Base-by-base conservation (phyloP, 2,888 invertebrate genomes). In the Cerastis leucographa region DNA sequence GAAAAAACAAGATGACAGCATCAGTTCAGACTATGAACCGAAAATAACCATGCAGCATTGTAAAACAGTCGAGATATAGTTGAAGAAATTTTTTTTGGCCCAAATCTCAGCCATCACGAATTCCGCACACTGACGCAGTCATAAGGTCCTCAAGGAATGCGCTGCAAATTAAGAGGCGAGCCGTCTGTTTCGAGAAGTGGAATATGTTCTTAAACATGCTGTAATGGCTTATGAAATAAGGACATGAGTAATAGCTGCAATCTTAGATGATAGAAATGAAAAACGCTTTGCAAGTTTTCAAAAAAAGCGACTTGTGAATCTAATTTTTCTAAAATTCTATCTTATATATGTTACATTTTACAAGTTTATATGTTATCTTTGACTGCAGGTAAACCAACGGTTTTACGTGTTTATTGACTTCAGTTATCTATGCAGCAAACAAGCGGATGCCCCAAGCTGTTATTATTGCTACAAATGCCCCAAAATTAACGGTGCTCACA, bases 401-500 rank as follows among this genome's bases (percentile, higher is more conserved):
- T 56, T 68, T 46, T 40, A 80, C 25, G 17, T 59, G 51, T 62
- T 69, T 54, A 80, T 29, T 84, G 35, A 67, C 68, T 71, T 68
- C 35, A 74, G 66, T 71, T 82, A 82, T 83, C 68, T 83, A 74
- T 49, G 64, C 69, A 8, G 44, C 42, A 69, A 35, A 71, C 40
- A 61, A 42, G 7, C 69, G 65, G 62, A 84, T 69, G 59, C 61
- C 71, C 61, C 22, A 61, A 40, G 71, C 65, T 66, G 56, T 66
- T 62, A 69, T 81, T 71, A 81, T 54, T n/a, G 59, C 56, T 64
- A 62, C 61, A 12, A 66, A 40, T 62, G 40, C 56, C 51, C 81
- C 62, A 62, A 80, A 81, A 81, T 72, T 66, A 84, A 84, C 66
- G 59, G 78, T 71, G n/a, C 40, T 72, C 69, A 25, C 19, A 66